Base-by-base conservation (phyloP, 2,888 invertebrate species). In the Callyntrura sp. region DNA sequence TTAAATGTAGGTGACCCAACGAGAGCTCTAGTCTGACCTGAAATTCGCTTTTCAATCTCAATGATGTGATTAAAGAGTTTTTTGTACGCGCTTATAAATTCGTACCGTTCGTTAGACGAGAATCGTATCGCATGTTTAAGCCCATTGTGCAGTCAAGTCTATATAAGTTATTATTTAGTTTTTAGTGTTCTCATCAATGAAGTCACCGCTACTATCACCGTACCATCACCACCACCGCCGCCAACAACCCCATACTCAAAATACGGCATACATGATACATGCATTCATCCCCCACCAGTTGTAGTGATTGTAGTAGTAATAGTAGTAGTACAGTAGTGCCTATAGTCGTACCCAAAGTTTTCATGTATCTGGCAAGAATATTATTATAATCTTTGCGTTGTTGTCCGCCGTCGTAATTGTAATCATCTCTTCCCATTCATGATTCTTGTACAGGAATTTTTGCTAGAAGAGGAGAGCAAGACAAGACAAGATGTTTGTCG, bases 1-100 rank as follows among this genome's bases (percentile, higher is more conserved):
- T 17, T 62, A 79, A 81, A 87, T 81, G 87, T 87, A 82, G 87
- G 87, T 87, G 87, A 87, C 87, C 87, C 87, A 87, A 81, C 87
- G 87, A 87, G 12, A 81, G 81, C 60, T 87, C 87, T 87, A 88
- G 76, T 60, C 73, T 88, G 88, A 88, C 88, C 88, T 83, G 82
- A 88, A 83, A 88, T 83, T 88, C 83, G 83, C 87, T 87, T 87
- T 87, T 87, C 68, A 87, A 73, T 87, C 81, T 17, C 68, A 28
- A 25, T 55, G 60, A 28, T 35, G 20, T 55, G 55, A 83, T 83
- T 83, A 68, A 57, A 65, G 20, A 8, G 51, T 43, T 85, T 85
- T 85, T 4, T 14, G 51, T 51, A 48, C 76, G 51, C 51, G 51
- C 25, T 76, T 76, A 51, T 0, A 48, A 35, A 35, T 6, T 35